A percentile compares a stretch with the other conserved stretches of the same genome.
These are phyloP conservation scores for Patiria pectinifera DNA, from an alignment of 53 echinoderm and acorn worm species.

Conservation along the genomic window DNA sequence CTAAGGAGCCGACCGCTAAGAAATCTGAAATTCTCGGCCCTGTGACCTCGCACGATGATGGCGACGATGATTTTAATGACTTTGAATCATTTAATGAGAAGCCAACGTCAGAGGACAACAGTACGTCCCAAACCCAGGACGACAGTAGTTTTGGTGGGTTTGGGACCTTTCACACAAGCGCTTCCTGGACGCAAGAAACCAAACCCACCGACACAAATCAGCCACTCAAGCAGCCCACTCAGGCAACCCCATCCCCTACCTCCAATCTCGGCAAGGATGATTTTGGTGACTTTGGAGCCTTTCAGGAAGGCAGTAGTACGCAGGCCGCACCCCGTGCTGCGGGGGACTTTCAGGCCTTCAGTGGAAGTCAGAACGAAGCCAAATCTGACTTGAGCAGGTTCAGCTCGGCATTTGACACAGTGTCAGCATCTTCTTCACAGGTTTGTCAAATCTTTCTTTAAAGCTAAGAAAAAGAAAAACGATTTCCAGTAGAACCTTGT, in stretches of 20 bases:
- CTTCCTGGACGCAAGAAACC: conserved; percentile 9
- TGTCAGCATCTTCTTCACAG: conserved; percentile 41
- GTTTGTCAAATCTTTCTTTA: conserved; percentile 2
- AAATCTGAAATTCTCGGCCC: conserved; percentile 29
- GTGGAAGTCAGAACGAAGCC: neutral
- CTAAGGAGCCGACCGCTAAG: neutral
- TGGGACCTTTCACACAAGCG: conserved; percentile 57
- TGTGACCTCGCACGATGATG: conserved; percentile 23
- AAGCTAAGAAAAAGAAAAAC: no score
- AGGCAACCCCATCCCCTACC: neutral
- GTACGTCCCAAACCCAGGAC: conserved; percentile 3
- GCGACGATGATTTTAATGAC: conserved; percentile 76
- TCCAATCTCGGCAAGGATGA: conserved; percentile 43
- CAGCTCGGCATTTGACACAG: conserved; percentile 5
- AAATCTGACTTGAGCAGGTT: conserved; percentile 19
- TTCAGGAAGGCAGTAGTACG: conserved; percentile 40
- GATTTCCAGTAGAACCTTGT: no score
- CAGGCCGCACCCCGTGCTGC: conserved; percentile 31
- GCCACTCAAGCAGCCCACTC: neutral
- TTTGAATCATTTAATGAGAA: conserved; percentile 67
- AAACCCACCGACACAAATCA: conserved; percentile 3
- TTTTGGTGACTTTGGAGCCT: conserved; percentile 83
- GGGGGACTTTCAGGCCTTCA: conserved; percentile 70
- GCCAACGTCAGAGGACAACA: conserved; percentile 16
- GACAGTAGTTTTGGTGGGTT: conserved; percentile 81